Base-by-base conservation (phyloP, 2,113 vertebrate species). In the Ardeotis arabs region DNA sequence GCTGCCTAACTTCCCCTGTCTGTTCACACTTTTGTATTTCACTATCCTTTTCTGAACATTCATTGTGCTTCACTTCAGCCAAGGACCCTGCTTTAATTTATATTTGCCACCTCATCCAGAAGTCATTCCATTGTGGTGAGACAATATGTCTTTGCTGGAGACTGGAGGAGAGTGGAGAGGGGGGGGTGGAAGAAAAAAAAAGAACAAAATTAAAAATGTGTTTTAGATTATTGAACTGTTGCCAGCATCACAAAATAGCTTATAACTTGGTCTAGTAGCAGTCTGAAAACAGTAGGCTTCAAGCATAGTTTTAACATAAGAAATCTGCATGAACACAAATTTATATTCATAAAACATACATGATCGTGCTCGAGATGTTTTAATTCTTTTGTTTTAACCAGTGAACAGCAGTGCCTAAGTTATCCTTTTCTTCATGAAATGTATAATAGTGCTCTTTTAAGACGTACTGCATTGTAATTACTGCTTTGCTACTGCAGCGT, bases 381-480 rank as follows among this genome's bases (percentile, higher is more conserved):
- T 81, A 94, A 94, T 89, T 82, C 53, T 91, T 92, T 78, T 89
- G 14, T 76, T 86, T 95, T 84, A 94, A 92, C 59, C 47, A 80
- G 56, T 14, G 75, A 96, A 59, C 64, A 92, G 75, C 45, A 93
- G n/a, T 60, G 55, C 82, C 49, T n/a, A 86, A 90, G 68, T 94
- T 96, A 70, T 33, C 72, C 33, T 92, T 95, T 95, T 86, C 92
- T 81, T 72, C 55, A 28, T 35, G 55, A 86, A 93, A 92, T 52
- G 62, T 88, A 53, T 88, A 96, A 96, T 94, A 52, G 90, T 90
- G 87, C 37, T 93, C 93, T 96, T 96, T 93, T 92, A 96, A 95
- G 95, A 86, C 87, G 80, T 33, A 59, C 90, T 93, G 88, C 93
- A 94, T 92, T 91, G 58, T 70, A 96, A 96, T 97, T 96, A 92